A percentile compares a stretch with the other conserved stretches of the same genome.
These are phyloP conservation scores for Lerista edwardsae DNA, from an alignment of 2,797 vertebrate species.

Conservation along the genomic window DNA sequence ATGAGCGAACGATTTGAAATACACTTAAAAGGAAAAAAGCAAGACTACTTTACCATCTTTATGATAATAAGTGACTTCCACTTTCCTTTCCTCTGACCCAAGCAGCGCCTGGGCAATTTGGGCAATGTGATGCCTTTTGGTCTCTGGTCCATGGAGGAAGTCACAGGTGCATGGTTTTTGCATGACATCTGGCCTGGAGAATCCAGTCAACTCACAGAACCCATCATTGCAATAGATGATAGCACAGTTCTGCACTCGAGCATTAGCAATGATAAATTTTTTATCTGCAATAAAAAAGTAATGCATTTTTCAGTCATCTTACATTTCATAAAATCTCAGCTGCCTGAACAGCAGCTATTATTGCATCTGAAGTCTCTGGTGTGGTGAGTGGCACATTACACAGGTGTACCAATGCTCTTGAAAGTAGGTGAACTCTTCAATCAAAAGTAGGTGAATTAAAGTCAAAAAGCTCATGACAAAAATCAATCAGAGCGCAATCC, in stretches of 20 bases:
- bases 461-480: background rate
- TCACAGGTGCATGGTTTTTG: conserved; percentile 97
- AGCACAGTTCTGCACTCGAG: conserved; percentile 96
- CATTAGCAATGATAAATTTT: conserved; percentile 99
- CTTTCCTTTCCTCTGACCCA: conserved; percentile 95
- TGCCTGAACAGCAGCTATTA: conserved; percentile 20
- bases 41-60: conserved; percentile 92
- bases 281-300: conserved; percentile 86
- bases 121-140: conserved; percentile 88
- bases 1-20: background rate
- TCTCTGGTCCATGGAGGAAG: conserved; percentile 95
- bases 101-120: conserved; percentile 92
- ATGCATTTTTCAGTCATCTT: conserved; percentile 70
- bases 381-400: conserved; percentile 35
- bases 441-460: conserved; percentile 32
- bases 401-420: conserved; percentile 32
- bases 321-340: conserved; percentile 42
- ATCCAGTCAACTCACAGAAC: conserved; percentile 99
- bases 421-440: conserved; percentile 29
- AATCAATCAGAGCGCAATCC: no score
- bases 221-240: conserved; percentile 99
- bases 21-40: background rate
- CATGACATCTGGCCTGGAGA: conserved; percentile 98
- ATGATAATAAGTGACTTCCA: conserved; percentile 96
- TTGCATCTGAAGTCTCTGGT: conserved; percentile 29